A percentile compares a stretch with the other conserved stretches of the same genome.
Evolutionary conservation across 2,113 vertebrate genomes (phyloP).

Genomic region (Ptilorrhoa leucosticta): DNA sequence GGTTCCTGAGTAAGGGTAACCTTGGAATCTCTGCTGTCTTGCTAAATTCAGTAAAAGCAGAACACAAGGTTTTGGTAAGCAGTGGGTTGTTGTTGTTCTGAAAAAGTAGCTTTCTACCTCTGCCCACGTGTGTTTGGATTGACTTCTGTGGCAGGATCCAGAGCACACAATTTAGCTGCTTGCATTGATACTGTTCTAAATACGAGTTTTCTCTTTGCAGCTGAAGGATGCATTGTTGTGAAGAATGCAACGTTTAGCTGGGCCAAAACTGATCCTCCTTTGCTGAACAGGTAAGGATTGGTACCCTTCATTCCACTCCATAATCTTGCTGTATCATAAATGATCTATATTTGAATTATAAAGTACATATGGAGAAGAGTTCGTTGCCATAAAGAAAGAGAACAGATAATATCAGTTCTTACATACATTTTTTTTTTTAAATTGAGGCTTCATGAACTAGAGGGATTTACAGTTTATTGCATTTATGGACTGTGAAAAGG

Average conservation of each 20-base stretch:
- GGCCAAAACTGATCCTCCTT: slow-evolving; percentile 80
- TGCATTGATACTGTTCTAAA: not conserved
- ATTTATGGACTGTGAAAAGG: not conserved
- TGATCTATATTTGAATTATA: not conserved
- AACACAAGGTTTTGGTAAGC: not conserved
- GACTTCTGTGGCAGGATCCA: not conserved
- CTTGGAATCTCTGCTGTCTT: not conserved
- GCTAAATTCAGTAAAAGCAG: not conserved
- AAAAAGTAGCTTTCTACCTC: not conserved
- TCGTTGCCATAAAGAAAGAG: not conserved
- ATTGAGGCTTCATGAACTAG: not conserved
- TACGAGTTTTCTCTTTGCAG: slow-evolving; percentile 47
- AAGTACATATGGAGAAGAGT: not conserved
- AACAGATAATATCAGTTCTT: not conserved
- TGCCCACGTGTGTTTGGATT: not conserved
- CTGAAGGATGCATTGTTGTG: slow-evolving; percentile 75
- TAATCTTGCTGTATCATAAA: not conserved
- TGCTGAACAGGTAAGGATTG: slow-evolving; percentile 78
- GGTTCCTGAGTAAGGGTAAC: not conserved
- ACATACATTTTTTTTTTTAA: accelerated
- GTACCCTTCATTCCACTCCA: not conserved
- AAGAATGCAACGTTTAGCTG: slow-evolving; percentile 87
- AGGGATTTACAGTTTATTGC: not conserved
- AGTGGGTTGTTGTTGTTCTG: not conserved
- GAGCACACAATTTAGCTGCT: not conserved